These are phyloP conservation scores for Himalopsyche tibetana DNA, from an alignment of 2,888 invertebrate genomes.

Conservation along the genomic window DNA sequence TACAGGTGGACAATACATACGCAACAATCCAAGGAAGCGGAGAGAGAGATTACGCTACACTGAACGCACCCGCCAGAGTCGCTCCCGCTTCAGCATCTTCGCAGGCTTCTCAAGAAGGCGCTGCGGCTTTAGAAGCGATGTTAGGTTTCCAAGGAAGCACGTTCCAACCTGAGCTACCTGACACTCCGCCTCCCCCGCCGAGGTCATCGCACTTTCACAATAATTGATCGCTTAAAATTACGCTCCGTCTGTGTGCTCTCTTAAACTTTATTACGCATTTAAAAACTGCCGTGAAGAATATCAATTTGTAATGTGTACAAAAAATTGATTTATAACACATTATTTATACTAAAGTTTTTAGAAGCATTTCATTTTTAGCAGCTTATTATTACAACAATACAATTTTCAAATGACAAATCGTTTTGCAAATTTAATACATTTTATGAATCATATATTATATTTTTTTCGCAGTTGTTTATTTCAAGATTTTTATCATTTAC, in stretches of 20 bases:
- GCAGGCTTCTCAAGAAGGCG: conserved; percentile 69
- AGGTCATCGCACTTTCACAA: conserved; percentile 67
- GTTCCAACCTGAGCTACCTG: conserved; percentile 80
- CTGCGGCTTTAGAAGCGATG: conserved; percentile 74
- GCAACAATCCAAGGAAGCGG: conserved; percentile 86
- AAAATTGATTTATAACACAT: no score
- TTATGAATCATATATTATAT: background rate
- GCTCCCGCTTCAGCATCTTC: conserved; percentile 10
- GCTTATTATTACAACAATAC: no score
- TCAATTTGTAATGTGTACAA: no score
- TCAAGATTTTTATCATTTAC: background rate
- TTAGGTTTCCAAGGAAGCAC: conserved; percentile 81
- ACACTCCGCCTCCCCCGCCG: conserved; percentile 75
- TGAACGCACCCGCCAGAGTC: conserved; percentile 72
- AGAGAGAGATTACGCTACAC: conserved; percentile 81
- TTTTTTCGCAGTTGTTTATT: background rate
- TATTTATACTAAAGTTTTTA: no score
- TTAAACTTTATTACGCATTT: background rate
- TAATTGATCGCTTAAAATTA: background rate
- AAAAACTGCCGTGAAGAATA: no score
- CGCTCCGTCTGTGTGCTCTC: background rate
- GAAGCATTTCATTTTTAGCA: no score
- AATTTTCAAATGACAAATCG: no score
- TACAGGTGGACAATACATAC: conserved; percentile 85
- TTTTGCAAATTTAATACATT: no score